Conservation (phyloP, 2,797 vertebrate genomes). For the Acropternis orthonyx region DNA sequence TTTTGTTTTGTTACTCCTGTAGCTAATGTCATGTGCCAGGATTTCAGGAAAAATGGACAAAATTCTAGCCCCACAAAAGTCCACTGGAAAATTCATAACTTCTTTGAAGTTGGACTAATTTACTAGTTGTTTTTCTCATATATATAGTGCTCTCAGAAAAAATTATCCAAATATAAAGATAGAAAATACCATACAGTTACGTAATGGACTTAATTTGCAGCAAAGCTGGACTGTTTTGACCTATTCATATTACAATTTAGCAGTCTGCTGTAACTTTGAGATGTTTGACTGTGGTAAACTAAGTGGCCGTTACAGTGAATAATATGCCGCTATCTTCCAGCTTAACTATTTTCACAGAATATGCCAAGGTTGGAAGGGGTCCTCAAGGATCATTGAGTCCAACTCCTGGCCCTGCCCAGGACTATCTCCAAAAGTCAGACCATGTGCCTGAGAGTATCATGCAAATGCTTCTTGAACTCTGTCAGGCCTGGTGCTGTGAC, state of each 20-base stretch:
- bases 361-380: neutral
- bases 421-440: neutral
- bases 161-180: neutral
- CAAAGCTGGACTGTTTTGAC: neutral
- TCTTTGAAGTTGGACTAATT: neutral
- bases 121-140: neutral
- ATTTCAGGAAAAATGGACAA: neutral
- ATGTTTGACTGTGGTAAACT: neutral
- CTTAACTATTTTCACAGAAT: neutral
- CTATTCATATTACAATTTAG: neutral
- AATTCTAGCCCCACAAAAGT: neutral
- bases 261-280: neutral
- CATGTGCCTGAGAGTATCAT: neutral
- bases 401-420: neutral
- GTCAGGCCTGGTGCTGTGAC: neutral
- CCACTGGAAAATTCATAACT: neutral
- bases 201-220: neutral
- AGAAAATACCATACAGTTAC: neutral
- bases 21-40: neutral
- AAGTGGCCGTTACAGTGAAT: neutral
- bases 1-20: neutral
- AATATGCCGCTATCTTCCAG: neutral
- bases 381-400: neutral
- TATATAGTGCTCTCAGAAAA: neutral
- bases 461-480: neutral